Conservation (phyloP, 2,113 vertebrate genomes). For the Corythoichthys haematopterus region DNA sequence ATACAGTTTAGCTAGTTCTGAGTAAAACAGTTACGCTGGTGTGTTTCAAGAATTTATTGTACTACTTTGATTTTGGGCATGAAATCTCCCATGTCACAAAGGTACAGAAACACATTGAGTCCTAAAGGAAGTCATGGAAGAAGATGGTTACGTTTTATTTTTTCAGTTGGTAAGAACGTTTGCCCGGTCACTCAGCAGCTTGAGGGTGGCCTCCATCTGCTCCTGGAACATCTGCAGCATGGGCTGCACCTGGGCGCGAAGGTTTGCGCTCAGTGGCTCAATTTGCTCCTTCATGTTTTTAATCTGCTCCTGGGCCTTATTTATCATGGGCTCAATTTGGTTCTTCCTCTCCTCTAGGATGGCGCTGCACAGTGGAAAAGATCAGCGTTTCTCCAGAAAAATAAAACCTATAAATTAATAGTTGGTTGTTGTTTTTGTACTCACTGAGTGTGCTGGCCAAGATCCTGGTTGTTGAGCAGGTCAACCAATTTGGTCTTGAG, state of each 20-base stretch:
- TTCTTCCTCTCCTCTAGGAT: conserved; percentile 34
- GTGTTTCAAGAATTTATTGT: conserved; percentile 18
- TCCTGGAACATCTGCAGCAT: conserved; percentile 31
- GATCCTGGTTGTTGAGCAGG: conserved; percentile 25
- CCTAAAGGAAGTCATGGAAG: neutral
- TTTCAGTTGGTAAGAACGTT: conserved; percentile 31
- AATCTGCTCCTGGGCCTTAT: conserved; percentile 50
- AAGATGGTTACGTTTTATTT: neutral
- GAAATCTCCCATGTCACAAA: neutral
- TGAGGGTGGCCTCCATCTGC: conserved; percentile 39
- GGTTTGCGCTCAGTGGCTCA: conserved; percentile 33
- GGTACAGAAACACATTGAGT: neutral
- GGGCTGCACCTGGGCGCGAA: conserved; percentile 51
- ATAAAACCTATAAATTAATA: no score
- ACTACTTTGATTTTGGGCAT: neutral
- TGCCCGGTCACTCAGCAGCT: conserved; percentile 3
- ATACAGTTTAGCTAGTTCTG: neutral
- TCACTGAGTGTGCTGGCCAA: conserved; percentile 55
- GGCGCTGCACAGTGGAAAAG: conserved; percentile 34
- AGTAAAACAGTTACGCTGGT: neutral
- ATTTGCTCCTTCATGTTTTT: conserved; percentile 40
- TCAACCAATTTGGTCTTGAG: conserved; percentile 48
- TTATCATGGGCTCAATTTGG: conserved; percentile 49
- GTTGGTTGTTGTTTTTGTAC: conserved; percentile 13
- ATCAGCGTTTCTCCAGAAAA: neutral